Evolutionary conservation across 2,797 vertebrate species (phyloP).

Genomic region (Silurus aristotelis): DNA sequence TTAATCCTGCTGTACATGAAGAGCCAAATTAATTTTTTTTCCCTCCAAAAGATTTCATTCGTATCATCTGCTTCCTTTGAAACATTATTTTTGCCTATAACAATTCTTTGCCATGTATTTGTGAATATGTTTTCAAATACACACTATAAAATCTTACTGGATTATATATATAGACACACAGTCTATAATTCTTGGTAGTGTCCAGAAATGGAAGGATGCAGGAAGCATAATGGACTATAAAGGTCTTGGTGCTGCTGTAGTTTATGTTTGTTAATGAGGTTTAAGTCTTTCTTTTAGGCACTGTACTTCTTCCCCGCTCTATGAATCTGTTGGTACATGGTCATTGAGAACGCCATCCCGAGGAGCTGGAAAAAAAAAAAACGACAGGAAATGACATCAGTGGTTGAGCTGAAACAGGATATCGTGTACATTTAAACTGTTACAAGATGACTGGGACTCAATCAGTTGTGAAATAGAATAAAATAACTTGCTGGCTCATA

Average conservation of each 20-base stretch:
- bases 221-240: conserved; percentile 6
- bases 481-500: background rate
- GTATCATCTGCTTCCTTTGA: background rate
- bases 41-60: background rate
- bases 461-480: background rate
- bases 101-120: background rate
- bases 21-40: background rate
- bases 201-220: conserved; percentile 24
- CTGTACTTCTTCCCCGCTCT: conserved; percentile 93
- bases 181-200: conserved; percentile 6
- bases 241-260: conserved; percentile 20
- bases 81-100: background rate
- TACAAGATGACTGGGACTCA: background rate
- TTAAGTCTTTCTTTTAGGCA: conserved; percentile 73
- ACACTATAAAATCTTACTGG: conserved; percentile 24
- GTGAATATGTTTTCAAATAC: conserved; percentile 20
- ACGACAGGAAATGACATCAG: conserved; percentile 38
- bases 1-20: background rate
- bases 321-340: conserved; percentile 97
- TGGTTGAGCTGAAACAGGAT: background rate
- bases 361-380: conserved; percentile 80
- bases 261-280: conserved; percentile 11
- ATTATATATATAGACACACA: background rate
- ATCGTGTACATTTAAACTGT: background rate
- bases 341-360: conserved; percentile 99